Conservation (phyloP, 2,888 invertebrate species). For the Drosophila prolongata region DNA sequence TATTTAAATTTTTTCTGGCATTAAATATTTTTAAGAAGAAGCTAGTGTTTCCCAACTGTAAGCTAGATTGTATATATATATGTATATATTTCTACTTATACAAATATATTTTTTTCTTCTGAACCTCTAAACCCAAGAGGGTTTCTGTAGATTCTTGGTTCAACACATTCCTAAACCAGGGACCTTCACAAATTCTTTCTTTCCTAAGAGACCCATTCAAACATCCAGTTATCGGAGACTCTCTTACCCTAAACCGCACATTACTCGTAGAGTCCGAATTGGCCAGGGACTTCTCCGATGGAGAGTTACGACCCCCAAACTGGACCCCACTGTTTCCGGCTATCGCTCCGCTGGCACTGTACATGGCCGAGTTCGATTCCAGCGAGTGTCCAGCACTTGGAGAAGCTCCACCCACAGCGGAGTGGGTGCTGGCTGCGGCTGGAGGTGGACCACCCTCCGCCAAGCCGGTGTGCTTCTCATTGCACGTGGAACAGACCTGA, state of each 20-base stretch:
- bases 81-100: no score
- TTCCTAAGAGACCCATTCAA: background rate
- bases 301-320: conserved; percentile 80
- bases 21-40: no score
- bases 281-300: conserved; percentile 83
- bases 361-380: conserved; percentile 63
- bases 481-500: conserved; percentile 94
- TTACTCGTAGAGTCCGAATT: conserved; percentile 83
- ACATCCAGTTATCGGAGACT: background rate
- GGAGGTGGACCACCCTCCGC: conserved; percentile 83
- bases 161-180: no score
- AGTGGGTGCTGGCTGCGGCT: conserved; percentile 54
- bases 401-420: conserved; percentile 17
- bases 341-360: conserved; percentile 57
- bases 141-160: no score
- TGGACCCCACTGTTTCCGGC: conserved; percentile 37
- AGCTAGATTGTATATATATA: no score
- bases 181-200: no score
- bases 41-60: no score
- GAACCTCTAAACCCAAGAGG: no score
- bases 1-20: no score
- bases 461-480: conserved; percentile 88
- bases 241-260: conserved; percentile 84
- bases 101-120: no score
- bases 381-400: conserved; percentile 46